Conservation (phyloP, 2,113 vertebrate species). For the Poeciliopsis retropinna region DNA sequence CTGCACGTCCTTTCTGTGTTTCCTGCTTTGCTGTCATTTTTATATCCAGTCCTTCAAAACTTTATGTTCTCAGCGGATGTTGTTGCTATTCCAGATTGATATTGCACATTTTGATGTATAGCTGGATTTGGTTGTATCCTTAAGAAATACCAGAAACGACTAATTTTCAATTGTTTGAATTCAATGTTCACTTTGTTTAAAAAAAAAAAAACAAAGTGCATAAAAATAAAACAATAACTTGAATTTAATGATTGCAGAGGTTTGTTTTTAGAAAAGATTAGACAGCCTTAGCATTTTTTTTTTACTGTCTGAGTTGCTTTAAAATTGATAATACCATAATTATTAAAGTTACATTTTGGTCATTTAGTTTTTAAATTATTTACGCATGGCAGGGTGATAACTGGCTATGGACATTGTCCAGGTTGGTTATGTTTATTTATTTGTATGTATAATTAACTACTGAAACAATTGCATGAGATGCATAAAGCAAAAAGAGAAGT, state of each 20-base stretch:
- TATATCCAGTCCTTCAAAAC: background rate
- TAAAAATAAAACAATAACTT: background rate
- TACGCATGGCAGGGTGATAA: too few relatives aligned
- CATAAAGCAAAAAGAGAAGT: background rate
- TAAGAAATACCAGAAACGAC: background rate
- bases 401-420: too few relatives aligned
- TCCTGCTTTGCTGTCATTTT: conserved; percentile 14
- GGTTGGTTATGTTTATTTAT: too few relatives aligned
- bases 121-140: background rate
- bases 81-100: background rate
- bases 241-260: background rate
- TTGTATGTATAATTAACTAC: too few relatives aligned
- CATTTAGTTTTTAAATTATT: too few relatives aligned
- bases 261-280: background rate
- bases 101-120: background rate
- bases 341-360: too few relatives aligned
- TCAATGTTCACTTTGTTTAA: too few relatives aligned
- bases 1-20: conserved; percentile 25
- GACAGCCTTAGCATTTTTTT: too few relatives aligned
- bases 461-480: too few relatives aligned
- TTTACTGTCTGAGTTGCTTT: too few relatives aligned
- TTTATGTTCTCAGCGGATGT: background rate
- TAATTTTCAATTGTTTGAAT: background rate
- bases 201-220: background rate
- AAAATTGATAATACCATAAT: too few relatives aligned